A percentile compares a stretch with the other conserved stretches of the same genome.
phyloP scores from a whole-genome alignment of 2,113 vertebrate species.

The Pangasianodon hypophthalmus region DNA sequence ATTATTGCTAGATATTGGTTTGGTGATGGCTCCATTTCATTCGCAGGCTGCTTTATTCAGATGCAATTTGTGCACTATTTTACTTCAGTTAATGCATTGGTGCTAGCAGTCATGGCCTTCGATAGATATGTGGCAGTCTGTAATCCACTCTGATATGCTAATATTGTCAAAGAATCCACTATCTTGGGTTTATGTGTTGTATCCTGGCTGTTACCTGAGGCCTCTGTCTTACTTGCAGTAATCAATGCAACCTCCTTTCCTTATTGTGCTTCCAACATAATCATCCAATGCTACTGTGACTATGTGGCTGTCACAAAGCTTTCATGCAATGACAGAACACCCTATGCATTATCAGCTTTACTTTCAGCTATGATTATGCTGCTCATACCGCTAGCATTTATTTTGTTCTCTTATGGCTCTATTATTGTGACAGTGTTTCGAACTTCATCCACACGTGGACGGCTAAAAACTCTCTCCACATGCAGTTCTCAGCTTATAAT shows the following conservation, averaged over 20 bases:
- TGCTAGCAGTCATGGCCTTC: conserved; percentile 66
- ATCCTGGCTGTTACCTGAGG: conserved; percentile 47
- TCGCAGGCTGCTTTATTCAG: conserved; percentile 56
- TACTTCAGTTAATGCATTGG: conserved; percentile 56
- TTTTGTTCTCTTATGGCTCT: conserved; percentile 64
- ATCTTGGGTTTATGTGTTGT: conserved; percentile 53
- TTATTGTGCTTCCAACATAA: conserved; percentile 65
- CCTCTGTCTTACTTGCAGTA: conserved; percentile 27
- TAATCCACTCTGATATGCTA: conserved; percentile 62
- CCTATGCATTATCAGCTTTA: conserved; percentile 55
- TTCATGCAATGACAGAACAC: conserved; percentile 61
- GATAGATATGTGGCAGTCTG: conserved; percentile 69
- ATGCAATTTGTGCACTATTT: conserved; percentile 63
- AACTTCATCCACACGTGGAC: conserved; percentile 50
- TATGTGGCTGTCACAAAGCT: conserved; percentile 61
- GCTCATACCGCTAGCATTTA: conserved; percentile 62
- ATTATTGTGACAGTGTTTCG: conserved; percentile 60
- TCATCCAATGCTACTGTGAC: conserved; percentile 69
- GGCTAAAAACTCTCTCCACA: conserved; percentile 66
- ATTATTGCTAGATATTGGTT: conserved; percentile 59
- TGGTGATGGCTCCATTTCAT: conserved; percentile 49
- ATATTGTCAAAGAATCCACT: conserved; percentile 55
- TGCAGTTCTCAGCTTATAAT: conserved; percentile 69
- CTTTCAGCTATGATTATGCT: conserved; percentile 52
- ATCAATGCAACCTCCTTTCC: conserved; percentile 65